Percentiles rank a stretch among this genome's conserved stretches.
phyloP scores from a whole-genome alignment of 1,140 invertebrate species.

The Globodera ellingtonae region DNA sequence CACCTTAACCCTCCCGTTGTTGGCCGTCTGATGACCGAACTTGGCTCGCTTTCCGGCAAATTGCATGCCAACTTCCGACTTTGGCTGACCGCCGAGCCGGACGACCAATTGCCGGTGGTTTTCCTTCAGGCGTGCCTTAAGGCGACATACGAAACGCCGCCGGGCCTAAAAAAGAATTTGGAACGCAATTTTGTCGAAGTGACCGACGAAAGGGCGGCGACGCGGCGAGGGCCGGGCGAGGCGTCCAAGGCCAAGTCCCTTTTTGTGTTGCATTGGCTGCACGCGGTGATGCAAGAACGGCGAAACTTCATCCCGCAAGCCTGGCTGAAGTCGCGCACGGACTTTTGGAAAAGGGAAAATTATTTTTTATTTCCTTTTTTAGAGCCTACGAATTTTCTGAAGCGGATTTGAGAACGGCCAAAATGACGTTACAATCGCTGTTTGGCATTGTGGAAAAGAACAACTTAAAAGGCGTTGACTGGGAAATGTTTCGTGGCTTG shows the following conservation, averaged over 20 bases:
- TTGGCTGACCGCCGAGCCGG: constrained; percentile 78
- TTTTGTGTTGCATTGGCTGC: constrained; percentile 79
- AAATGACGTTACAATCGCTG: constrained; percentile 27
- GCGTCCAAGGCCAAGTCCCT: constrained; percentile 19
- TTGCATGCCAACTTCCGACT: constrained; percentile 74
- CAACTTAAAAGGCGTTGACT: constrained; percentile 68
- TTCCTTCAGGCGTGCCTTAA: constrained; percentile 76
- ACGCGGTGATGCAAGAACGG: constrained; percentile 84
- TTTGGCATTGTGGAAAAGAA: constrained; percentile 53
- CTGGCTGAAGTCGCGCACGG: constrained; percentile 10
- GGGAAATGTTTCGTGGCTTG: constrained; percentile 80
- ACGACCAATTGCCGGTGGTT: constrained; percentile 73
- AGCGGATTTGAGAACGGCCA: constrained; percentile 78
- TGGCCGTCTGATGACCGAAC: not conserved
- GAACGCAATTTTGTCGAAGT: constrained; percentile 67
- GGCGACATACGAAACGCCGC: constrained; percentile 82
- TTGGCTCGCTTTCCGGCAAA: constrained; percentile 41
- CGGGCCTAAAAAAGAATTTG: constrained; percentile 68
- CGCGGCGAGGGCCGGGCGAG: not conserved
- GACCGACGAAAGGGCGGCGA: constrained; percentile 53
- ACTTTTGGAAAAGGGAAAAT: not conserved
- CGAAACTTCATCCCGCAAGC: constrained; percentile 80
- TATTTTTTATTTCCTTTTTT: constrained; percentile 25
- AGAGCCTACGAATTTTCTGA: constrained; percentile 88
- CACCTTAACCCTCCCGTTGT: constrained; percentile 79